Base-by-base conservation (phyloP, 2,797 vertebrate species). In the Spondyliosoma cantharus region DNA sequence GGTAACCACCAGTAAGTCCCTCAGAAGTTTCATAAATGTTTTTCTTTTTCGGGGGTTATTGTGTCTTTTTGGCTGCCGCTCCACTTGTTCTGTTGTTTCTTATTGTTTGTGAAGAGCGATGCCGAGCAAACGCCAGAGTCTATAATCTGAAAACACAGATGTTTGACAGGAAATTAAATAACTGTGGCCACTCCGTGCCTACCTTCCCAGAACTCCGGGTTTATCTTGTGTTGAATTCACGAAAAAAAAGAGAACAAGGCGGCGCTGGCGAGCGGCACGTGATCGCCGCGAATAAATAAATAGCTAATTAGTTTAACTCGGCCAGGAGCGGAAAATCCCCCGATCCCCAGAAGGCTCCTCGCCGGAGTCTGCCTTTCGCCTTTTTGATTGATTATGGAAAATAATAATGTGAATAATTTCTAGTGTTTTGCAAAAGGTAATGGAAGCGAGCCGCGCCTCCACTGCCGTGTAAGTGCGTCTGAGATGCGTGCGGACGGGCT, bases 151-250 rank as follows among this genome's bases (percentile, higher is more conserved):
- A 87, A 93, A 87, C 75, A 86, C 86, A 80, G 57, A 86, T 78
- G 74, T 90, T 87, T 91, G 87, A 86, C 88, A 85, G 88, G 86
- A 93, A 92, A 91, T 89, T 50, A 83, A 86, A 89, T 89, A 81
- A 83, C 82, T 82, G 80, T 83, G 87, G 86, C 74, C 76, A 78
- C 74, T 74, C 43, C 4, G 45, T 88, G 75, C 76, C 86, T 59
- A 91, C 87, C 83, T 93, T 92, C 88, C 84, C 83, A 86, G 88
- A 92, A 93, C 81, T 74, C 70, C 6, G 32, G 58, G 75, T 92
- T 92, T 91, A 90, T 91, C 85, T 92, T 87, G 69, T 81, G 82
- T 80, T 84, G 59, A 76, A 85, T 84, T 89, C 81, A 77, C 67
- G 37, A 37, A 11, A 11, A 37, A 37, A 9, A 37, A 37, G 81